Evolutionary conservation across 2,888 invertebrate genomes (phyloP).

Genomic region (Chelonus formosanus): DNA sequence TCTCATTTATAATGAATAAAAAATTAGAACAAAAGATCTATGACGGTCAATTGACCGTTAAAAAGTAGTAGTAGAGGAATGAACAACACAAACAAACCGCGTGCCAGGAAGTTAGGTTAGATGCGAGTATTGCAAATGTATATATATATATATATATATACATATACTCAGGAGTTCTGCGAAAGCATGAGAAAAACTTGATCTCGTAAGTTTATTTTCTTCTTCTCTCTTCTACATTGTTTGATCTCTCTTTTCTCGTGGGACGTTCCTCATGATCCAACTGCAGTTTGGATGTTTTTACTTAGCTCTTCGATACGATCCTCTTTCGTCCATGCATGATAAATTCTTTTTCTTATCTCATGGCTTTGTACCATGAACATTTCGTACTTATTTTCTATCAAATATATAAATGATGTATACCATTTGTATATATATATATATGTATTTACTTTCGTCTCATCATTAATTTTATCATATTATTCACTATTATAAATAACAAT

Average conservation of each 20-base stretch:
- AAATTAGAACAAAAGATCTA: no score
- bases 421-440: background rate
- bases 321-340: conserved; percentile 41
- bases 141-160: no score
- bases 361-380: conserved; percentile 15
- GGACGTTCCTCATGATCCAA: conserved; percentile 43
- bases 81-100: no score
- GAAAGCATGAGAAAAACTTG: conserved; percentile 57
- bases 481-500: background rate
- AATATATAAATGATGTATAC: conserved; percentile 7
- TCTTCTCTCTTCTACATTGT: conserved; percentile 27
- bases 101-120: no score
- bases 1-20: no score
- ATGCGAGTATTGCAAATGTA: no score
- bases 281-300: conserved; percentile 54
- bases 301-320: conserved; percentile 30
- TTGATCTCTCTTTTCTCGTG: conserved; percentile 34
- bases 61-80: no score
- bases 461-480: conserved; percentile 1
- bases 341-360: conserved; percentile 31
- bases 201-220: conserved; percentile 50
- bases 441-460: background rate
- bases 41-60: no score
- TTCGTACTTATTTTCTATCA: conserved; percentile 4
- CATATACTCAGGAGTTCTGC: no score